Conservation (phyloP, 2,797 vertebrate genomes). For the Diplodus puntazzo region DNA sequence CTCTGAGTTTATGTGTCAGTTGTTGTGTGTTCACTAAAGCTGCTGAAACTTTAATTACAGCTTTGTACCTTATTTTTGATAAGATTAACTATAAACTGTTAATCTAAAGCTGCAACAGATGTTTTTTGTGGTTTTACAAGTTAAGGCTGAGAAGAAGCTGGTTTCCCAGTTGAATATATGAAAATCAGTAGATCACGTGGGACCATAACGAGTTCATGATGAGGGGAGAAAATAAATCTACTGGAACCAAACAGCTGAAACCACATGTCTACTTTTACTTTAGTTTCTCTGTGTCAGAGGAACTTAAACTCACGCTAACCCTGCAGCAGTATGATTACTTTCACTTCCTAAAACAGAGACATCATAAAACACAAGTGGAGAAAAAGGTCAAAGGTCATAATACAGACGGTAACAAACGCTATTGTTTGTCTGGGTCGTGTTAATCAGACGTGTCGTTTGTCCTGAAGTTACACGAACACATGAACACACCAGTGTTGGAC, state of each 20-base stretch:
- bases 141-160: not conserved
- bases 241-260: not conserved
- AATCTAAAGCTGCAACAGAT: not conserved
- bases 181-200: not conserved
- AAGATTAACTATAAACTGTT: too few species aligned
- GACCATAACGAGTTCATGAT: too few species aligned
- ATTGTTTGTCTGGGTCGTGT: too few species aligned
- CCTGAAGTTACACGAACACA: too few species aligned
- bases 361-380: not conserved
- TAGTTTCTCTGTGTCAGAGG: too few species aligned
- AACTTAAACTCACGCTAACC: not conserved
- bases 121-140: not conserved
- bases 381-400: not conserved
- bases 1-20: not conserved
- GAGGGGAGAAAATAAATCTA: not conserved
- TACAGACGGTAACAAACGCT: not conserved
- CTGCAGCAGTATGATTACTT: not conserved
- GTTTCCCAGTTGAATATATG: too few species aligned
- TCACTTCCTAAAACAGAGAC: constrained; percentile 28
- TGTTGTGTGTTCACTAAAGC: too few species aligned
- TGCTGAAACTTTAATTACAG: not conserved
- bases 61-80: not conserved
- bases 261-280: not conserved
- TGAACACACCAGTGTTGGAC: too few species aligned
- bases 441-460: too few species aligned